phyloP scores from a whole-genome alignment of 2,888 invertebrate genomes.

The Drosophila trichaetosa region DNA sequence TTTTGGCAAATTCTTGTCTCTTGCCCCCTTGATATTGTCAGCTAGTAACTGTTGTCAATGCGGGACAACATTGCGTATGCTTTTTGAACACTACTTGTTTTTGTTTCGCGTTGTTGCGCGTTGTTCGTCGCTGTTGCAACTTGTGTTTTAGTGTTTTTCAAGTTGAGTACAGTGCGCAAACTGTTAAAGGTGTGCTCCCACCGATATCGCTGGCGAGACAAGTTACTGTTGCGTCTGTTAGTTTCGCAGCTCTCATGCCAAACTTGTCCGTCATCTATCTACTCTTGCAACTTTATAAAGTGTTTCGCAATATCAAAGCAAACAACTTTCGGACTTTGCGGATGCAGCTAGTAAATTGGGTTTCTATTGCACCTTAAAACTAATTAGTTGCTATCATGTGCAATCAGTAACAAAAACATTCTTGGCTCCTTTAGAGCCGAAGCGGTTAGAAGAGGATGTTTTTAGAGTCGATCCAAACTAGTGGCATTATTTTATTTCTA shows the following conservation, averaged over 20 bases:
- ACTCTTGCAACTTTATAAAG: constrained; percentile 34
- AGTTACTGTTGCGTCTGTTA: constrained; percentile 3
- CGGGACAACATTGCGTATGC: constrained; percentile 64
- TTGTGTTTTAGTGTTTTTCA: constrained; percentile 7
- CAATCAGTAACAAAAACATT: constrained; percentile 4
- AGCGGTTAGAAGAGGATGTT: background rate
- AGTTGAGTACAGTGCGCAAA: constrained; percentile 14
- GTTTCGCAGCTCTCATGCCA: constrained; percentile 6
- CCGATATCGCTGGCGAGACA: constrained; percentile 17
- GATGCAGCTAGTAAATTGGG: constrained; percentile 24
- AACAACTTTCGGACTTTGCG: constrained; percentile 1
- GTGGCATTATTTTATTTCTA: background rate
- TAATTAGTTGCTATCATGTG: constrained; percentile 5
- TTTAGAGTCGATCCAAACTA: background rate
- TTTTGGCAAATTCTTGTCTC: constrained; percentile 37
- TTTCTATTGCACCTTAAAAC: background rate
- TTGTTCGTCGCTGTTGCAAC: background rate
- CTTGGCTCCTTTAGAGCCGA: background rate
- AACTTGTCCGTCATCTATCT: constrained; percentile 33
- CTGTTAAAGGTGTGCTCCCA: background rate
- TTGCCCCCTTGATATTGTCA: constrained; percentile 23
- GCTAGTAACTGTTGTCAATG: constrained; percentile 53
- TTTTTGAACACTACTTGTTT: constrained; percentile 44
- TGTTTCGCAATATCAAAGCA: constrained; percentile 38
- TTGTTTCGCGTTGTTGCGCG: constrained; percentile 8